Conservation (phyloP, 2,113 vertebrate species). For the Pelodiscus sinensis region DNA sequence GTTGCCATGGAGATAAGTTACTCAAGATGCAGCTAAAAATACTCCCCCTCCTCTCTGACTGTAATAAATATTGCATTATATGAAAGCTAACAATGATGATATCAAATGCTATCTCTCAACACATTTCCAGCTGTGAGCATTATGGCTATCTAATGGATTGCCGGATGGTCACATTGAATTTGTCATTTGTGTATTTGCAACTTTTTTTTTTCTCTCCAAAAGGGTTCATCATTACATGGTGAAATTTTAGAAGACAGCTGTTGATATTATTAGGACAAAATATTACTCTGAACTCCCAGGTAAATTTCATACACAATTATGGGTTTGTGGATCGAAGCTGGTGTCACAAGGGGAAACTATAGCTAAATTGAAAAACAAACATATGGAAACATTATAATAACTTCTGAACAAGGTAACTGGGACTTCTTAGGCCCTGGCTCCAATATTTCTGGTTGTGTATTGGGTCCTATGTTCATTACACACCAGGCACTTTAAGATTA, state of each 20-base stretch:
- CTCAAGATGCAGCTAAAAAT: conserved; percentile 79
- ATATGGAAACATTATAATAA: not conserved
- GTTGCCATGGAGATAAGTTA: conserved; percentile 80
- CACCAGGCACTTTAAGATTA: not conserved
- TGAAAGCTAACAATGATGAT: conserved; percentile 71
- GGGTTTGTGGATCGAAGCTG: conserved; percentile 3
- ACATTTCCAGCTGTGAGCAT: conserved; percentile 61
- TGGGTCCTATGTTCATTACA: not conserved
- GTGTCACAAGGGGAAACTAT: not conserved
- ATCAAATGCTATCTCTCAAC: conserved; percentile 69
- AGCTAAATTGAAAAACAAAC: conserved; percentile 19
- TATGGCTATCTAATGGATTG: conserved; percentile 57
- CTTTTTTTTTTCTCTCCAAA: not conserved
- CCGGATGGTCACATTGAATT: not conserved
- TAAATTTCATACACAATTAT: conserved; percentile 13
- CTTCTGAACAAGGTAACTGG: conserved; percentile 5
- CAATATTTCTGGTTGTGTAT: rapidly evolving
- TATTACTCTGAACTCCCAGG: not conserved
- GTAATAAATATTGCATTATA: conserved; percentile 78
- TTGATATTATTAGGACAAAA: conserved; percentile 46
- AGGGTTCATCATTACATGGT: not conserved
- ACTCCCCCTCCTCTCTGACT: conserved; percentile 65
- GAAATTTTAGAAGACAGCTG: conserved; percentile 47
- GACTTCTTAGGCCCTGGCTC: not conserved
- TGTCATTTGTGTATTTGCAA: not conserved